phyloP scores from a whole-genome alignment of 2,113 vertebrate genomes.

The Sceloporus tristichus region DNA sequence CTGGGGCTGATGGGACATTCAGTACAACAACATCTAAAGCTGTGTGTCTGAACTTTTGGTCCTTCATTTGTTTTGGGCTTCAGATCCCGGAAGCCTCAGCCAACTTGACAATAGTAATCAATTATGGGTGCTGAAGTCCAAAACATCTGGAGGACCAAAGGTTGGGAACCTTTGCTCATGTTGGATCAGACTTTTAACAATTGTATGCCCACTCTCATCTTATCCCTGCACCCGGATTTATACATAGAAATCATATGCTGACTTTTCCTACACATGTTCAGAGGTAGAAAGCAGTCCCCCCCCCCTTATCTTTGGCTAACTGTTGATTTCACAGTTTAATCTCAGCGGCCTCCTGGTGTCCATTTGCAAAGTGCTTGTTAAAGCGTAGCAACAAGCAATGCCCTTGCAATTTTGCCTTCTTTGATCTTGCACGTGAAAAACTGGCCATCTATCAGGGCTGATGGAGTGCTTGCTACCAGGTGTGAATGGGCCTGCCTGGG shows the following conservation, averaged over 20 bases:
- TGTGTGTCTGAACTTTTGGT: too few species aligned
- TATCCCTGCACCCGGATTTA: not conserved
- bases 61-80: too few species aligned
- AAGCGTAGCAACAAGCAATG: slow-evolving; percentile 58
- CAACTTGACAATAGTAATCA: too few species aligned
- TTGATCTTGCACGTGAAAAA: slow-evolving; percentile 70
- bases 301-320: not conserved
- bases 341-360: slow-evolving; percentile 54
- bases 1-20: too few species aligned
- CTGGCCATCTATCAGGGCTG: slow-evolving; percentile 58
- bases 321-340: slow-evolving; percentile 55
- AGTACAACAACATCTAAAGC: too few species aligned
- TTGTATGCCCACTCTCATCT: not conserved
- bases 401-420: slow-evolving; percentile 58
- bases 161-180: too few species aligned
- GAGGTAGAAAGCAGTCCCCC: slow-evolving; percentile 19
- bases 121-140: too few species aligned
- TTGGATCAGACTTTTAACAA: too few species aligned
- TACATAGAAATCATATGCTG: slow-evolving; percentile 21
- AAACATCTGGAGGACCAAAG: not conserved
- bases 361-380: slow-evolving; percentile 48
- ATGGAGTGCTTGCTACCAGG: slow-evolving; percentile 56
- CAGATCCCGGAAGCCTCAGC: too few species aligned
- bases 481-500: slow-evolving; percentile 52
- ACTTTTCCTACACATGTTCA: slow-evolving; percentile 15